phyloP scores from a whole-genome alignment of 2,888 invertebrate genomes.

The Athetis lepigone region DNA sequence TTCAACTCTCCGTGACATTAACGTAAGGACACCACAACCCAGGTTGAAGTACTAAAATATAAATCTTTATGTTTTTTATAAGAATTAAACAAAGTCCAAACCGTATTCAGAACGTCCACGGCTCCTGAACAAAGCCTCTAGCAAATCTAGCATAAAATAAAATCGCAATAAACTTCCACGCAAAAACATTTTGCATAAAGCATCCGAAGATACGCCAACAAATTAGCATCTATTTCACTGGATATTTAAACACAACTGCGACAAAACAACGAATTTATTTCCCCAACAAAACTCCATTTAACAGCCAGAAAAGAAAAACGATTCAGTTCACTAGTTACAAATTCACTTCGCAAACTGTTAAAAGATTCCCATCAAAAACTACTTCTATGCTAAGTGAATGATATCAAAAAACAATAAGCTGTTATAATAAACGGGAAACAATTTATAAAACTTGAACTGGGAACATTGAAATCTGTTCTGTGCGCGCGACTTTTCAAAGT shows the following conservation, averaged over 20 bases:
- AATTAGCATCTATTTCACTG: background rate
- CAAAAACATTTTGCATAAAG: background rate
- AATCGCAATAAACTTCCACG: background rate
- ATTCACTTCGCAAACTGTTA: slow-evolving; percentile 46
- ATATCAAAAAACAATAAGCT: slow-evolving; percentile 65
- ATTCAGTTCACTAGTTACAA: slow-evolving; percentile 28
- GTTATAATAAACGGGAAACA: slow-evolving; percentile 70
- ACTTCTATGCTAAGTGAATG: slow-evolving; percentile 54
- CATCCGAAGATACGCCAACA: background rate
- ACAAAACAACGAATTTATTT: slow-evolving; percentile 4
- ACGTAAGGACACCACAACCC: too few relatives aligned
- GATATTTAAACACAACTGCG: background rate
- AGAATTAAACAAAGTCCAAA: too few relatives aligned
- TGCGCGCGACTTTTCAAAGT: slow-evolving; percentile 77
- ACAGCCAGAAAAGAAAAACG: slow-evolving; percentile 30
- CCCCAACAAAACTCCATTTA: slow-evolving; percentile 23
- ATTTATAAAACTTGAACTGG: slow-evolving; percentile 73
- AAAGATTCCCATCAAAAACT: slow-evolving; percentile 58
- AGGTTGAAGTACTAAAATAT: too few relatives aligned
- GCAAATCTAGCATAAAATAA: background rate
- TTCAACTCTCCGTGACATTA: too few relatives aligned
- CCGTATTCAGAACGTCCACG: too few relatives aligned
- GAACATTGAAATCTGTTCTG: slow-evolving; percentile 59
- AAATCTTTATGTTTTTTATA: too few relatives aligned
- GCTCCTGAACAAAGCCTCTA: too few relatives aligned